phyloP scores from a whole-genome alignment of 2,113 vertebrate genomes.

The Mesoclemmys tuberculata region DNA sequence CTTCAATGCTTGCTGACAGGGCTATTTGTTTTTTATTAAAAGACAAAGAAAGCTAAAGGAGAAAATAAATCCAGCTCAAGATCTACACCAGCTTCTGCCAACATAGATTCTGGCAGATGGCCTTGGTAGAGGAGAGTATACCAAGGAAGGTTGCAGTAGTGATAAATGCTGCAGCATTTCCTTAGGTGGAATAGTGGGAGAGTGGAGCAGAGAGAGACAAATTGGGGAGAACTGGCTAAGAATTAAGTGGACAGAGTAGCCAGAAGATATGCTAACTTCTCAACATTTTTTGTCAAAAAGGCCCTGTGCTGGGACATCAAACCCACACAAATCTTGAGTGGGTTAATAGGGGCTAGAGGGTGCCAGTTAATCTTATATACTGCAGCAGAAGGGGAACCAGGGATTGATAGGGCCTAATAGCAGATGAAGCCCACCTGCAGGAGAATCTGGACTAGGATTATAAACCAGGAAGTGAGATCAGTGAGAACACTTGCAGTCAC shows the following conservation, averaged over 20 bases:
- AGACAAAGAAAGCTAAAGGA: neutral
- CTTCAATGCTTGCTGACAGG: neutral
- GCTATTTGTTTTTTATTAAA: neutral
- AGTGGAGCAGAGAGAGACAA: neutral
- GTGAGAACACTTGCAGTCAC: neutral
- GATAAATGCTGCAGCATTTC: neutral
- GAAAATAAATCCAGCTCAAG: neutral
- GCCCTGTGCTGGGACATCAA: neutral
- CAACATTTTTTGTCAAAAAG: conserved; percentile 37
- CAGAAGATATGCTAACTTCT: conserved; percentile 11
- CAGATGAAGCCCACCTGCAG: neutral
- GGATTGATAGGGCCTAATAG: neutral
- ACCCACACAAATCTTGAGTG: neutral
- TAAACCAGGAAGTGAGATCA: neutral
- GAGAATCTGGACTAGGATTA: neutral
- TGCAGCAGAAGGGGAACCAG: neutral
- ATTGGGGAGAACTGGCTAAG: conserved; percentile 1
- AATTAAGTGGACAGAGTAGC: conserved; percentile 6
- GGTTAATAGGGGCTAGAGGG: neutral
- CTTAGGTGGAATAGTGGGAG: neutral
- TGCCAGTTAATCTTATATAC: neutral
- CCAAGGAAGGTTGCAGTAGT: neutral
- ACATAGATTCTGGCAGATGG: neutral
- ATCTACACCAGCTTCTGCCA: neutral
- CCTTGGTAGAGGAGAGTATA: neutral